phyloP scores from a whole-genome alignment of 2,888 invertebrate species.

The Lathronympha strigana region DNA sequence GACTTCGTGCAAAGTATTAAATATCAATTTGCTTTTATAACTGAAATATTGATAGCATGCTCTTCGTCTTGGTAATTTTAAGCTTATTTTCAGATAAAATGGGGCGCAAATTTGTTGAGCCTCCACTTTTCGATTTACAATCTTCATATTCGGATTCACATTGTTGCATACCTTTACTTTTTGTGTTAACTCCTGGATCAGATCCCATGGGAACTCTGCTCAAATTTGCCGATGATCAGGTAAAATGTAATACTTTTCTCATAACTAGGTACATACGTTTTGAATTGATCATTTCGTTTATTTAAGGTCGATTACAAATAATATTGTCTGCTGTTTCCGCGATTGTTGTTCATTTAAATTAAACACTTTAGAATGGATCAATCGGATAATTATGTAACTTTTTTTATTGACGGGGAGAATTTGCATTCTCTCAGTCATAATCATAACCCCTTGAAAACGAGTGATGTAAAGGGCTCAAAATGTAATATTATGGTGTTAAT shows the following conservation, averaged over 20 bases:
- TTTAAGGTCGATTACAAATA: background rate
- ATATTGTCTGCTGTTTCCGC: no score
- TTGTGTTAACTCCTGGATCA: conserved; percentile 95
- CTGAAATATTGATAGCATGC: background rate
- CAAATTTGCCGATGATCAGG: conserved; percentile 96
- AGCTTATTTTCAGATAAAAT: conserved; percentile 82
- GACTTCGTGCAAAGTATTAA: conserved; percentile 86
- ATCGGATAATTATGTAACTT: no score
- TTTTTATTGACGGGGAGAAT: no score
- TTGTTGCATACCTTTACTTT: conserved; percentile 94
- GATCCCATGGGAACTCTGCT: conserved; percentile 95
- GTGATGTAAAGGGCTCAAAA: no score
- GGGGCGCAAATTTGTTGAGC: conserved; percentile 92
- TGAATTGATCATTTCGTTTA: no score
- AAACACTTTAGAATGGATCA: no score
- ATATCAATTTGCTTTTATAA: background rate
- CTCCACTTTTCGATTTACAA: conserved; percentile 94
- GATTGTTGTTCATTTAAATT: no score
- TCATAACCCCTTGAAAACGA: no score
- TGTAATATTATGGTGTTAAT: no score
- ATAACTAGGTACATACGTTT: no score
- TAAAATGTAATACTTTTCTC: conserved; percentile 45
- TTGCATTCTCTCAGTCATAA: no score
- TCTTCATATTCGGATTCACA: conserved; percentile 94
- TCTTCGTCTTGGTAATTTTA: background rate